phyloP scores from a whole-genome alignment of 2,113 vertebrate genomes.

The Dasyprocta punctata region DNA sequence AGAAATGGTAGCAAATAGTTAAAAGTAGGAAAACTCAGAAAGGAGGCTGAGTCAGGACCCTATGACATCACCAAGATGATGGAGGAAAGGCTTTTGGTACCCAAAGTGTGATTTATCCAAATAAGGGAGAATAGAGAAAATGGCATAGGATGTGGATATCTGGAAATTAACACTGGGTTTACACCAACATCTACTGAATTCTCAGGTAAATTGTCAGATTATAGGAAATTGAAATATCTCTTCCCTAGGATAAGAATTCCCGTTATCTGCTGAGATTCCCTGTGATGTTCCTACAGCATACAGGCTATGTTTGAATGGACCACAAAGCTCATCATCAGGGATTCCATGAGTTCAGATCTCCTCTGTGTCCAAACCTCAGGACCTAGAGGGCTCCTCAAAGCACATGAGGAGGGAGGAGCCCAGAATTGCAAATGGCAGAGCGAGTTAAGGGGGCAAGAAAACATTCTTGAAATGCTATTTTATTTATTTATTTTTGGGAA shows the following conservation, averaged over 20 bases:
- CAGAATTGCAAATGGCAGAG: neutral
- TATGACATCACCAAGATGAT: accelerated
- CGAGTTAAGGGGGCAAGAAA: neutral
- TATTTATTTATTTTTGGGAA: constrained; percentile 49
- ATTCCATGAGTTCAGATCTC: accelerated
- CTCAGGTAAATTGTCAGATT: neutral
- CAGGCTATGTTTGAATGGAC: accelerated
- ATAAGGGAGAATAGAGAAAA: neutral
- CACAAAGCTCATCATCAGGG: accelerated
- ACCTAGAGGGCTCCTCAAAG: accelerated
- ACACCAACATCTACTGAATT: neutral
- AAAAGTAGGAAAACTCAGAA: neutral
- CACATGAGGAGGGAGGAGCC: neutral
- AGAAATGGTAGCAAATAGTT: neutral
- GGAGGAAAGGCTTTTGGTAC: neutral
- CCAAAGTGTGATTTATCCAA: neutral
- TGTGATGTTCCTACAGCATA: neutral
- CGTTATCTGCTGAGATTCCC: neutral
- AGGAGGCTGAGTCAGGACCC: neutral
- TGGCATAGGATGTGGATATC: accelerated
- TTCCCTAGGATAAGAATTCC: neutral
- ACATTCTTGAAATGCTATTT: constrained; percentile 28
- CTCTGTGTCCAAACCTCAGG: accelerated
- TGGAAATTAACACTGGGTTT: neutral
- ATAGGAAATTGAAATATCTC: neutral